Evolutionary conservation across 2,113 vertebrate genomes (phyloP).

Genomic region (Carassius gibelio): DNA sequence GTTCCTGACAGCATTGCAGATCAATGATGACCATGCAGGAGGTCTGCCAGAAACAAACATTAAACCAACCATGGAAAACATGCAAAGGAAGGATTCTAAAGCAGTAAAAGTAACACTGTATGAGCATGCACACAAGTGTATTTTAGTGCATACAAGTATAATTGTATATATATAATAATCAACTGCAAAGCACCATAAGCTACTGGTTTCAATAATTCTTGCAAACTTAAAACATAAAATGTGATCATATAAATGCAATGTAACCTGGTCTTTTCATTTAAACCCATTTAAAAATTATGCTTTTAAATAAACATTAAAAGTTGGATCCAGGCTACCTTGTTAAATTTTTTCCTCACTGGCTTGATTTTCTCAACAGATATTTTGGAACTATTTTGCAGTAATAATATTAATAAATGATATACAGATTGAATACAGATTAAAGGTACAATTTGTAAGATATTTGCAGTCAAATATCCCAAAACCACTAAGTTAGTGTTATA

Average conservation of each 20-base stretch:
- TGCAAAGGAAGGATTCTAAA: background rate
- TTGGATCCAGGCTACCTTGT: background rate
- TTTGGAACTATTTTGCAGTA: background rate
- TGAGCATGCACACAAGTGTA: background rate
- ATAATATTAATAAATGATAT: background rate
- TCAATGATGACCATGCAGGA: constrained; percentile 64
- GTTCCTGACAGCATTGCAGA: constrained; percentile 76
- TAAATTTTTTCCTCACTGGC: background rate
- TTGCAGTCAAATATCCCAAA: too few relatives aligned
- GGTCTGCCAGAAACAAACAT: constrained; percentile 29
- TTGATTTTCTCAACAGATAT: background rate
- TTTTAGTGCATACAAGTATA: too few relatives aligned
- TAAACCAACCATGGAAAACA: background rate
- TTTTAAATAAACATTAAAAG: background rate
- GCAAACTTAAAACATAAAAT: background rate
- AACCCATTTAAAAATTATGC: background rate
- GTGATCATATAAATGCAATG: background rate
- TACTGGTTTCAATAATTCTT: background rate
- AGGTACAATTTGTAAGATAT: too few relatives aligned
- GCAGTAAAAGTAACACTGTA: background rate
- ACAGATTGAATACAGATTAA: background rate
- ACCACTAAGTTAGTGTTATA: too few relatives aligned
- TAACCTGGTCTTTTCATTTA: too few relatives aligned
- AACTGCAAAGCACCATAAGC: too few relatives aligned
- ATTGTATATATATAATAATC: too few relatives aligned